phyloP scores from a whole-genome alignment of 2,888 invertebrate species.

The Bruchidius siliquastri region DNA sequence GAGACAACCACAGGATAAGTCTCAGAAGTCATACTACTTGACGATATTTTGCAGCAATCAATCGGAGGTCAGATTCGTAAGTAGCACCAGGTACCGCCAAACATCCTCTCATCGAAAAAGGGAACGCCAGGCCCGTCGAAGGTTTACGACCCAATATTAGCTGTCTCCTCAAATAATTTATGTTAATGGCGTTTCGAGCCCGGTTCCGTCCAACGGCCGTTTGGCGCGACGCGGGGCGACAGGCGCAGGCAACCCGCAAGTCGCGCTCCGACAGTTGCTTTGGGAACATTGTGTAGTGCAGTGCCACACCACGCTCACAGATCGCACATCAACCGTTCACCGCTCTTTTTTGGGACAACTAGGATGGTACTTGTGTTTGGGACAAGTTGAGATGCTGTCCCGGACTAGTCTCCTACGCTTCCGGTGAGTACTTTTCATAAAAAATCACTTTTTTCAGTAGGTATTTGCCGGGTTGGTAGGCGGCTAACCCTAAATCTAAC shows the following conservation, averaged over 20 bases:
- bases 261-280: background rate
- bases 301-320: background rate
- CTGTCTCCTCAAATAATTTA: conserved; percentile 61
- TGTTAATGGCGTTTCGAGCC: conserved; percentile 46
- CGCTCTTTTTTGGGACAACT: background rate
- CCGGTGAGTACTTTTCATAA: background rate
- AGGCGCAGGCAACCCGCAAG: background rate
- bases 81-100: conserved; percentile 1
- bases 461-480: background rate
- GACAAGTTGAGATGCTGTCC: background rate
- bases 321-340: background rate
- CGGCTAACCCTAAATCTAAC: background rate
- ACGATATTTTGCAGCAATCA: background rate
- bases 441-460: background rate
- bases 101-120: conserved; percentile 13
- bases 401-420: background rate
- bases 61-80: background rate
- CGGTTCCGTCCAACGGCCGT: conserved; percentile 26
- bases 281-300: conserved; percentile 1
- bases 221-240: conserved; percentile 11
- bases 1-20: too few species aligned
- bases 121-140: conserved; percentile 30
- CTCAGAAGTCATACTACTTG: conserved; percentile 7
- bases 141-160: conserved; percentile 52
- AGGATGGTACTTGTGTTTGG: background rate